Evolutionary conservation across 2,113 vertebrate species (phyloP).

Genomic region (Dolichotis patagonum): DNA sequence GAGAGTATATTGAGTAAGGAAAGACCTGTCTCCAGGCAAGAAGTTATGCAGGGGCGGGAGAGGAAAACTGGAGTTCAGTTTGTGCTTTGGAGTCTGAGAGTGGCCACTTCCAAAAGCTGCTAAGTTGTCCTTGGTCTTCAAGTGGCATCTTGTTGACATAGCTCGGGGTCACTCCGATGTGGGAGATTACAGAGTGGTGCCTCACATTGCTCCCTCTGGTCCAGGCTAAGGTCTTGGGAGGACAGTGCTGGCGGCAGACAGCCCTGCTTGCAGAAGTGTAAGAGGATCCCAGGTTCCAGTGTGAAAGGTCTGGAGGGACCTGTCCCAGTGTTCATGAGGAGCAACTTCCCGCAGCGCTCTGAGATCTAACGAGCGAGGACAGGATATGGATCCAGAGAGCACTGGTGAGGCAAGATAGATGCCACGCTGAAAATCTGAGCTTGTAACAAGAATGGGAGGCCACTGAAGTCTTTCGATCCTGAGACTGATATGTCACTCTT

Average conservation of each 20-base stretch:
- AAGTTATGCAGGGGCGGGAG: neutral
- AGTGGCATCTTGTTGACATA: neutral
- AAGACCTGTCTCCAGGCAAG: neutral
- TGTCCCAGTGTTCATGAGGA: rapidly evolving
- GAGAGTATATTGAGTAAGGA: neutral
- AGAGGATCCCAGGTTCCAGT: too few relatives aligned
- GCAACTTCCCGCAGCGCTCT: neutral
- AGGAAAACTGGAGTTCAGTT: neutral
- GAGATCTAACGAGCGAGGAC: neutral
- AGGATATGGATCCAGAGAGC: neutral
- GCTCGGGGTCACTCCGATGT: neutral
- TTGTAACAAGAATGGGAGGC: neutral
- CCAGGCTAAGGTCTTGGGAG: neutral
- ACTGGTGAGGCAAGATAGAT: neutral
- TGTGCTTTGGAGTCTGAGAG: neutral
- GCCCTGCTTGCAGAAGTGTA: neutral
- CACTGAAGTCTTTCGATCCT: neutral
- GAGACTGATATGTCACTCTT: neutral
- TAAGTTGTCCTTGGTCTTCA: neutral
- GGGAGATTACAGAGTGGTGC: neutral
- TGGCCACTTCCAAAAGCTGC: neutral
- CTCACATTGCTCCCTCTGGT: neutral
- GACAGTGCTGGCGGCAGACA: neutral
- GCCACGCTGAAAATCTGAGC: neutral
- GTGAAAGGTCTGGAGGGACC: neutral